Evolutionary conservation across 2,888 invertebrate species (phyloP).

Genomic region (Eupithecia exiguata): DNA sequence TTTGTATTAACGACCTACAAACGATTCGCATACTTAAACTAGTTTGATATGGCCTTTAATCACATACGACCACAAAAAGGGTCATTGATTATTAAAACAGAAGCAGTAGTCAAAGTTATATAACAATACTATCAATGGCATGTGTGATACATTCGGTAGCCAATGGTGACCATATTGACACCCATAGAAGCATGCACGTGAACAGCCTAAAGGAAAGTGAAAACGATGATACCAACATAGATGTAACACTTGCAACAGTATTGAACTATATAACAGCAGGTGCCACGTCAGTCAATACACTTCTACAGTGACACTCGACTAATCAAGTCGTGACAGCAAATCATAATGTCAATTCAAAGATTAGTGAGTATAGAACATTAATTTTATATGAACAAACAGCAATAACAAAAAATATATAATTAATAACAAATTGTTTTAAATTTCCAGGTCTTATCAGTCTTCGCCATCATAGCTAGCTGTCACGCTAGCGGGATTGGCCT

Average conservation of each 20-base stretch:
- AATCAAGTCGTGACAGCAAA: conserved; percentile 65
- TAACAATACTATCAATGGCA: conserved; percentile 69
- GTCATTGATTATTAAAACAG: conserved; percentile 26
- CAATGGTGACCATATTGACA: conserved; percentile 68
- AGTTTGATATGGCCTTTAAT: conserved; percentile 13
- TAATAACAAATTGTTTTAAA: neutral
- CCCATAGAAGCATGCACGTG: conserved; percentile 74
- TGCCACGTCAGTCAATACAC: conserved; percentile 72
- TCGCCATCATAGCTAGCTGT: conserved; percentile 72
- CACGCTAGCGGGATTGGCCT: conserved; percentile 74
- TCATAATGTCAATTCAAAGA: conserved; percentile 69
- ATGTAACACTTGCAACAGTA: conserved; percentile 80
- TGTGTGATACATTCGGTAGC: conserved; percentile 67
- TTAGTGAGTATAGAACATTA: conserved; percentile 63
- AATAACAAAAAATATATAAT: neutral
- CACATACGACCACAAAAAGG: conserved; percentile 2
- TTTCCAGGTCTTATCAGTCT: conserved; percentile 63
- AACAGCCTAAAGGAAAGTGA: conserved; percentile 81
- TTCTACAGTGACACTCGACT: conserved; percentile 68
- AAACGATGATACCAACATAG: conserved; percentile 69
- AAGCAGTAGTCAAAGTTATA: conserved; percentile 57
- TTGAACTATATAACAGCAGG: conserved; percentile 79
- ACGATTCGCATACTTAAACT: conserved; percentile 37
- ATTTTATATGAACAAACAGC: neutral
- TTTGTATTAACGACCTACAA: conserved; percentile 38